These are phyloP conservation scores for Eonycteris spelaea DNA, from an alignment of 2,113 vertebrate species.

Conservation along the genomic window DNA sequence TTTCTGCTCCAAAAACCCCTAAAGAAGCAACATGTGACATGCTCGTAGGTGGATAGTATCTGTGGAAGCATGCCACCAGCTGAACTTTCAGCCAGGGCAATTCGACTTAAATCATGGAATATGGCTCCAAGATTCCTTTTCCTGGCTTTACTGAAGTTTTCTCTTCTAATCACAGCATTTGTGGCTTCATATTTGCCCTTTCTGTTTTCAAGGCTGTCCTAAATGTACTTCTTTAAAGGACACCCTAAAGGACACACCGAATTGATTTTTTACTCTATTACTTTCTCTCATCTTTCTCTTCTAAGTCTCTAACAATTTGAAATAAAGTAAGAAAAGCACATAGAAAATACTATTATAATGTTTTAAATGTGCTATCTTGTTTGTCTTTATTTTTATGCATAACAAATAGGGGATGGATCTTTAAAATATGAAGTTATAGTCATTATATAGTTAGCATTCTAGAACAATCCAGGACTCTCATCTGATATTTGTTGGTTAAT, in stretches of 20 bases:
- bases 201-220: conserved; percentile 8
- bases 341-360: background rate
- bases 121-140: background rate
- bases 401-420: background rate
- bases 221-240: background rate
- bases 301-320: conserved; percentile 9
- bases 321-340: background rate
- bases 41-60: background rate
- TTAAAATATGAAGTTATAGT: background rate
- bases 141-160: background rate
- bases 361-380: background rate
- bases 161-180: conserved; percentile 16
- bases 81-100: background rate
- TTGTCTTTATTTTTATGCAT: background rate
- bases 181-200: background rate
- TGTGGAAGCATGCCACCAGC: background rate
- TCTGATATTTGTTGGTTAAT: background rate
- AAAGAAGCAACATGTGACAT: background rate
- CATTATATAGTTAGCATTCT: background rate
- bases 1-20: background rate
- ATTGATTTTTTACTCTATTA: background rate
- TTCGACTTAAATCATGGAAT: background rate
- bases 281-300: background rate
- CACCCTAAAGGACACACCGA: background rate
- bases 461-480: background rate